These are phyloP conservation scores for Hydraecia micacea DNA, from an alignment of 2,888 invertebrate genomes.

Conservation along the genomic window DNA sequence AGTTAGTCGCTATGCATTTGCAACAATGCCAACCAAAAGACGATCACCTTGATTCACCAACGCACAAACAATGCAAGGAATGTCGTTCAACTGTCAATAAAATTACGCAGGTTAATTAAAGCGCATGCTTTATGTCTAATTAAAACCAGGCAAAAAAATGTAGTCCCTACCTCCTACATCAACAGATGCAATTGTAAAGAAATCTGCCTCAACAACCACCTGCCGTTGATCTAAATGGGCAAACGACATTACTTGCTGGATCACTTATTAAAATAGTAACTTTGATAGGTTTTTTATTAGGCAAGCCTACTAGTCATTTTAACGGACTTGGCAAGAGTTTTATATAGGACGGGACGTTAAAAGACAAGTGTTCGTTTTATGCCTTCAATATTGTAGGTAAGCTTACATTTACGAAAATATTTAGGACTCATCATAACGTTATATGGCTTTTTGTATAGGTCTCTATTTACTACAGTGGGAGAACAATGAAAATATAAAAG, in stretches of 20 bases:
- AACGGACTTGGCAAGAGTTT: conserved; percentile 23
- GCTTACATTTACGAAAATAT: conserved; percentile 23
- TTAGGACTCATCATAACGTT: conserved; percentile 34
- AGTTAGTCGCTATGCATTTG: not conserved
- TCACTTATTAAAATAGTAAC: conserved; percentile 70
- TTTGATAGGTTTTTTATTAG: conserved; percentile 63
- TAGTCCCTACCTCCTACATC: conserved; percentile 11
- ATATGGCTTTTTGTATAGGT: conserved; percentile 33
- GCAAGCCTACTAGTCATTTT: conserved; percentile 29
- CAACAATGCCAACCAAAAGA: conserved; percentile 31
- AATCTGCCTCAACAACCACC: conserved; percentile 73
- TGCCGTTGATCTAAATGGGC: conserved; percentile 70
- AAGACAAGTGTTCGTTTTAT: conserved; percentile 32
- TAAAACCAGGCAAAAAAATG: conserved; percentile 40
- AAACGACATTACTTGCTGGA: conserved; percentile 70
- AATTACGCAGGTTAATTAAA: conserved; percentile 39
- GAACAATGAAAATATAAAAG: conserved; percentile 21
- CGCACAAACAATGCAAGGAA: conserved; percentile 39
- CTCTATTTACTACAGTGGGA: conserved; percentile 9
- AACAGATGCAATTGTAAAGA: conserved; percentile 67
- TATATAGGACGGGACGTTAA: conserved; percentile 36
- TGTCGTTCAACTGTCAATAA: conserved; percentile 45
- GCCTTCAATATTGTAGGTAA: conserved; percentile 18
- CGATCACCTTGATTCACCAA: conserved; percentile 42
- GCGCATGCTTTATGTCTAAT: conserved; percentile 51